Evolutionary conservation across 2,888 invertebrate species (phyloP).

Genomic region (Adineta ricciae): DNA sequence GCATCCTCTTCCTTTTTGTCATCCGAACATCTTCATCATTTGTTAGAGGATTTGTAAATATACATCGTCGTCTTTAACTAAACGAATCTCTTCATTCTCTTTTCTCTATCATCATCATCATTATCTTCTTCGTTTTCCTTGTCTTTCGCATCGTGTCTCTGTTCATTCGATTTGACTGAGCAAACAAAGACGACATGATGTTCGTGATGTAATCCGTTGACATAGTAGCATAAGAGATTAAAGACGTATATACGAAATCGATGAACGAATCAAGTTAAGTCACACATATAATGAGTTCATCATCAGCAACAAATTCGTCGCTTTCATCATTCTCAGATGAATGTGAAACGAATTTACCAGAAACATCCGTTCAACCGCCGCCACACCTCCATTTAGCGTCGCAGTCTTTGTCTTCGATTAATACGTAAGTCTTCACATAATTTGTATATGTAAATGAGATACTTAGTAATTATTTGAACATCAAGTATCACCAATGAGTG

Average conservation of each 20-base stretch:
- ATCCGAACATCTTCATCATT: neutral
- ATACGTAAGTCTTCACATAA: neutral
- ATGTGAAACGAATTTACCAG: neutral
- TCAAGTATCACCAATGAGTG: neutral
- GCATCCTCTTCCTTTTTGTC: neutral
- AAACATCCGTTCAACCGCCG: neutral
- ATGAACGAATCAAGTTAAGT: neutral
- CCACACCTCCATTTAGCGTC: neutral
- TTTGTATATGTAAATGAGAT: neutral
- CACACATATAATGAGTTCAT: neutral
- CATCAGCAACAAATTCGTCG: neutral
- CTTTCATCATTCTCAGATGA: neutral
- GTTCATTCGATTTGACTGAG: neutral
- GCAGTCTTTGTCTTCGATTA: neutral
- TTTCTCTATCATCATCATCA: too few relatives aligned
- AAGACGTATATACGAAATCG: neutral
- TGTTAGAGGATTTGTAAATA: conserved; percentile 3
- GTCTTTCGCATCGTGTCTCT: neutral
- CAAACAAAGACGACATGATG: neutral
- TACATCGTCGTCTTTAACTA: neutral
- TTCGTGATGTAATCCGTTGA: neutral
- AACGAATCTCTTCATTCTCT: neutral
- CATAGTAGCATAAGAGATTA: neutral
- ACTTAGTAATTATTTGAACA: neutral
- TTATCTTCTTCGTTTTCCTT: neutral